A percentile compares a stretch with the other conserved stretches of the same genome.
These are phyloP conservation scores for Heliconius hortense DNA, from an alignment of 2,888 invertebrate genomes.

Conservation along the genomic window DNA sequence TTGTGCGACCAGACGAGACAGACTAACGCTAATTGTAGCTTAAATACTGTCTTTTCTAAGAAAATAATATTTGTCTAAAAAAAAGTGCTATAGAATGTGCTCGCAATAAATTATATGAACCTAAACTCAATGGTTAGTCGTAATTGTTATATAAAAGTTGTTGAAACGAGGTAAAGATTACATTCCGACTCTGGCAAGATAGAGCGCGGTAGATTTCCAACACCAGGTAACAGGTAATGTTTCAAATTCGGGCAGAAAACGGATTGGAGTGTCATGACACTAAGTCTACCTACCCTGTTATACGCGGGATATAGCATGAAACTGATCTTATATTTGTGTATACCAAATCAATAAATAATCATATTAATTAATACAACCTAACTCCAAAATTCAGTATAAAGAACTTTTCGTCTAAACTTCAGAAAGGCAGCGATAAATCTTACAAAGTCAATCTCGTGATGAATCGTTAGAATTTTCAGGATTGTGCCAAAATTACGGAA, in stretches of 20 bases:
- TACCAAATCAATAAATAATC: neutral
- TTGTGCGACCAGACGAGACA: neutral
- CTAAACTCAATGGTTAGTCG: too few relatives aligned
- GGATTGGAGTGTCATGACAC: too few relatives aligned
- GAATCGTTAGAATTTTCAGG: neutral
- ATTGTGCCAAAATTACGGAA: neutral
- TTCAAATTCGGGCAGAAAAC: too few relatives aligned
- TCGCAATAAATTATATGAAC: too few relatives aligned
- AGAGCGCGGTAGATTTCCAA: too few relatives aligned
- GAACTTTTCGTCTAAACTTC: neutral
- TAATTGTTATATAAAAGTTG: too few relatives aligned
- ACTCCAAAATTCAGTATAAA: neutral
- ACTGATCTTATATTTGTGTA: neutral
- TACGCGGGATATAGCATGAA: too few relatives aligned
- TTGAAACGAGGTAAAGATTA: too few relatives aligned
- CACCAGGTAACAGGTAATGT: too few relatives aligned
- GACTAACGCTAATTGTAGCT: neutral
- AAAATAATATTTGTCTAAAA: neutral
- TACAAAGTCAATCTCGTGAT: neutral
- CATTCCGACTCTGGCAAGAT: too few relatives aligned
- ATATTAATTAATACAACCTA: neutral
- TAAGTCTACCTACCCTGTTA: too few relatives aligned
- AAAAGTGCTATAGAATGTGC: too few relatives aligned
- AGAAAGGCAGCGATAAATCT: neutral
- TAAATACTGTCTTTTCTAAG: neutral